Conservation (phyloP, 2,797 vertebrate genomes). For the Morelia viridis region DNA sequence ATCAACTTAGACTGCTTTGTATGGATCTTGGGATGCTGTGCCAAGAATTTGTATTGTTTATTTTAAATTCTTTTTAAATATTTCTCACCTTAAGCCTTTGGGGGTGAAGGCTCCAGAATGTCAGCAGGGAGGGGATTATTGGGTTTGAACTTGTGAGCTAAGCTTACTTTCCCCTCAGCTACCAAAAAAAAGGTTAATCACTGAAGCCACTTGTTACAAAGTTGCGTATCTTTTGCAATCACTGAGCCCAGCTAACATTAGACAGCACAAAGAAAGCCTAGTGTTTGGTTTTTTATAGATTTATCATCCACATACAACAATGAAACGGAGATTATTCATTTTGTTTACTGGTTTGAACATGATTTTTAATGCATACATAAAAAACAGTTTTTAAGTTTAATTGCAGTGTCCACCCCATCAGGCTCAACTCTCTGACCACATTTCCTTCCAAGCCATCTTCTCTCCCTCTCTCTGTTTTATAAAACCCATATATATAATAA, state of each 20-base stretch:
- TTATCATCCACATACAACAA: conserved; percentile 12
- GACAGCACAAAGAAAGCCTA: not conserved
- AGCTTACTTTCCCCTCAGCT: not conserved
- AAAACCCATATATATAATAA: conserved; percentile 66
- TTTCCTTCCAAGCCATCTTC: conserved; percentile 40
- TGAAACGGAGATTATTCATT: conserved; percentile 54
- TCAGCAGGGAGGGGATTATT: not conserved
- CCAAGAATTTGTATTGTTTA: not conserved
- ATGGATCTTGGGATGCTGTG: not conserved
- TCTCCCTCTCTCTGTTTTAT: conserved; percentile 55
- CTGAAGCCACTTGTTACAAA: conserved; percentile 32
- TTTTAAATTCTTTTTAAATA: not conserved
- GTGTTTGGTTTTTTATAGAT: conserved; percentile 45
- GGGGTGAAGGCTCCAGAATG: not conserved
- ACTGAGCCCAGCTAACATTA: conserved; percentile 36
- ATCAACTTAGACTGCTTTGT: not conserved
- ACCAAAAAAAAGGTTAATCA: not conserved
- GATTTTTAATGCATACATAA: conserved; percentile 66
- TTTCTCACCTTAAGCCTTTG: not conserved
- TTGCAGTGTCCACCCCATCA: conserved; percentile 53
- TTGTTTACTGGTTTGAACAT: conserved; percentile 51
- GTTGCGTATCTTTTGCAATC: conserved; percentile 26
- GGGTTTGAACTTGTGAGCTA: not conserved
- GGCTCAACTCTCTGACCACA: conserved; percentile 48
- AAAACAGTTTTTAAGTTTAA: conserved; percentile 67